Conservation (phyloP, 2,113 vertebrate genomes). For the Heptranchias perlo region DNA sequence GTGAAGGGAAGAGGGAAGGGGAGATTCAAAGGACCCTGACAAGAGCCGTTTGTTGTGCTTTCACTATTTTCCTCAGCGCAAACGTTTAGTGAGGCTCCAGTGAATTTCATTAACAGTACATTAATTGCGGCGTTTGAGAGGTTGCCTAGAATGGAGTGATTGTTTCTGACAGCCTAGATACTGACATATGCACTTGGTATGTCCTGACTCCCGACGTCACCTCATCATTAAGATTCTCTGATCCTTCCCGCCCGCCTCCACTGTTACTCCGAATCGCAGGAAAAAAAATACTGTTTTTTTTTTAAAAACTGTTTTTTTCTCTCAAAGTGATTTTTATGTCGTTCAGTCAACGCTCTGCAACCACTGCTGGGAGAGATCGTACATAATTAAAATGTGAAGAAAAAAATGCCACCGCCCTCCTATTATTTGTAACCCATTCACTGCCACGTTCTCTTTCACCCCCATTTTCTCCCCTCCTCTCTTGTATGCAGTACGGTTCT, state of each 20-base stretch:
- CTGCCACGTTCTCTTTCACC: background rate
- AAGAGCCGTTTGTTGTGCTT: constrained; percentile 20
- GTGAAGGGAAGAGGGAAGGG: background rate
- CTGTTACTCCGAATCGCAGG: background rate
- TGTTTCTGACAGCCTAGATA: constrained; percentile 25
- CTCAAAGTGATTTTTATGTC: background rate
- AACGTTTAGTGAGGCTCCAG: constrained; percentile 22
- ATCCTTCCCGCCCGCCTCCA: background rate
- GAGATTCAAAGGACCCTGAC: background rate
- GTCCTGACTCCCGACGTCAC: constrained; percentile 19
- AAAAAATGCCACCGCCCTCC: background rate
- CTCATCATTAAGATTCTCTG: constrained; percentile 30
- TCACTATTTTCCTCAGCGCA: constrained; percentile 2
- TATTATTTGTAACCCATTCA: background rate
- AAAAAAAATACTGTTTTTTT: background rate
- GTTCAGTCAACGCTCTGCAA: too few species aligned
- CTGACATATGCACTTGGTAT: constrained; percentile 25
- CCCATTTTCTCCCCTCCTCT: background rate
- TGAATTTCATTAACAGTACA: constrained; percentile 23
- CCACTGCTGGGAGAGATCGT: background rate
- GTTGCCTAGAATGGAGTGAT: constrained; percentile 21
- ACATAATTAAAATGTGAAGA: background rate
- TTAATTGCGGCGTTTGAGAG: constrained; percentile 27
- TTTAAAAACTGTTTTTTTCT: background rate
- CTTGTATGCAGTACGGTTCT: background rate